Base-by-base conservation (phyloP, 2,113 vertebrate genomes). In the Zapus hudsonius region DNA sequence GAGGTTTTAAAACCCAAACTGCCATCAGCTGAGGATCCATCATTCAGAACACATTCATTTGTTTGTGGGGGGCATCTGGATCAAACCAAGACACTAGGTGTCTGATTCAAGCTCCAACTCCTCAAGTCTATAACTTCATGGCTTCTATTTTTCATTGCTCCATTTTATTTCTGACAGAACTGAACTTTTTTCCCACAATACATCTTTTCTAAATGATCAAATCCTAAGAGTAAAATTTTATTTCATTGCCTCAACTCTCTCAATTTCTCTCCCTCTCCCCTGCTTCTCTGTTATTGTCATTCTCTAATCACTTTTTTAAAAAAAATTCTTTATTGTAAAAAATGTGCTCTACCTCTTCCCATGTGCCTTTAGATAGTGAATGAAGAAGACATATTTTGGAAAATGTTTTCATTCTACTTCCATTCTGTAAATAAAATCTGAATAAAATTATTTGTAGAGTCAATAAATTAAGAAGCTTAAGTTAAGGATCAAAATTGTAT, bases 1-100 rank as follows among this genome's bases (percentile, higher is more conserved):
- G n/a, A n/a, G n/a, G n/a, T n/a, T n/a, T n/a, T n/a, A n/a, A n/a
- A n/a, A n/a, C n/a, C n/a, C n/a, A n/a, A n/a, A n/a, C n/a, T n/a
- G n/a, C n/a, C n/a, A n/a, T n/a, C n/a, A n/a, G n/a, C n/a, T n/a
- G n/a, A n/a, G n/a, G n/a, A n/a, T n/a, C n/a, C n/a, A n/a, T n/a
- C n/a, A n/a, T n/a, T n/a, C n/a, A n/a, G n/a, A n/a, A n/a, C n/a
- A n/a, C n/a, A n/a, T n/a, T n/a, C n/a, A n/a, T n/a, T n/a, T n/a
- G n/a, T n/a, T n/a, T n/a, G n/a, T n/a, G n/a, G n/a, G n/a, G n/a
- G n/a, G n/a, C n/a, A n/a, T n/a, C n/a, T n/a, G n/a, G n/a, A n/a
- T n/a, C n/a, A n/a, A n/a, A n/a, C n/a, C n/a, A n/a, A n/a, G n/a
- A 22, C 25, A 25, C 0, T 5, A 38, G 8, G 7, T 1, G 5